Conservation (phyloP, 2,113 vertebrate species). For the Coptodon rendalli region DNA sequence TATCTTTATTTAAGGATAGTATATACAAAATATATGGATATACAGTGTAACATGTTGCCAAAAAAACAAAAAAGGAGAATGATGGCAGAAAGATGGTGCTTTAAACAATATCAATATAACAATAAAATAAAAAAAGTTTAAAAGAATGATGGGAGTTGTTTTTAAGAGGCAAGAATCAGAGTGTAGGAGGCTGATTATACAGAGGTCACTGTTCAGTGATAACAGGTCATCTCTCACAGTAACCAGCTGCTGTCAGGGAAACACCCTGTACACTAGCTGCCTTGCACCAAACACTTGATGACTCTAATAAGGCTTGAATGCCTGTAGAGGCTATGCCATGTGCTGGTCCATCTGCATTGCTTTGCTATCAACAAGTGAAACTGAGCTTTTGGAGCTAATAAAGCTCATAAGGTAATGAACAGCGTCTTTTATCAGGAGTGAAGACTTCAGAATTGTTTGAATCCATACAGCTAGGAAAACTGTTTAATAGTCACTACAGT, state of each 20-base stretch:
- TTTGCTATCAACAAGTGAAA: background rate
- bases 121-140: background rate
- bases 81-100: background rate
- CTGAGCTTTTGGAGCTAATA: background rate
- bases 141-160: background rate
- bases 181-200: background rate
- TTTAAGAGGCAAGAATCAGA: background rate
- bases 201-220: background rate
- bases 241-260: background rate
- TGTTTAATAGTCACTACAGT: background rate
- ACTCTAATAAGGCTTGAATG: background rate
- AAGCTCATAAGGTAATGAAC: background rate
- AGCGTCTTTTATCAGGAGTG: background rate
- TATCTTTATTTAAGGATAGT: background rate
- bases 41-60: background rate
- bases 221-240: background rate
- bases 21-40: background rate
- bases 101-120: background rate
- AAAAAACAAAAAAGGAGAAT: background rate
- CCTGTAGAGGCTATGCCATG: background rate
- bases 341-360: background rate
- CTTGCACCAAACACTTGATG: background rate
- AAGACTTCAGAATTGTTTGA: background rate
- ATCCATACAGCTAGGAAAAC: background rate
- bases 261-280: background rate